Base-by-base conservation (phyloP, 37 sponge, comb jelly and placozoan genomes). In the Hormiphora californensis region DNA sequence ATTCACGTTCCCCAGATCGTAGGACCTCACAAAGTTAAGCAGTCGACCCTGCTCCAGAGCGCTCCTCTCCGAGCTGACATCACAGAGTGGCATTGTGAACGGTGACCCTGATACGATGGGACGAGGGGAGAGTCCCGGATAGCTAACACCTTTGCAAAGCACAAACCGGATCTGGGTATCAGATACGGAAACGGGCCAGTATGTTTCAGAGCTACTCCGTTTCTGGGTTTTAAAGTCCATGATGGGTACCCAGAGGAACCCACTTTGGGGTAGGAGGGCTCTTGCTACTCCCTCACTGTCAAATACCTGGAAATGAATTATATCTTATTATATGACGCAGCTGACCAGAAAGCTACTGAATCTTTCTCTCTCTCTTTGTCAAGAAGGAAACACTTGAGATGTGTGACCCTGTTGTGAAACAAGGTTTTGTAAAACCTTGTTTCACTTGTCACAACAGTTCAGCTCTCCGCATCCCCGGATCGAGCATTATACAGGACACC, bases 221-320 rank as follows among this genome's bases (percentile, higher is more conserved):
- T 73, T 73, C 9, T 46, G 46, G 3, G 43, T 46, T 33, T 28
- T 73, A 4, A 73, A 3, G 23, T 73, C 81, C 21, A 46, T 22
- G 11, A 73, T 43, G 0, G 81, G 81, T 21, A 73, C 81, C 81
- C 81, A 73, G 46, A 73, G 40, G 5, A 73, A 46, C 25, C 38
- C 38, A 27, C 44, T 46, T 9, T 73, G 81, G 25, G 81, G 81
- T 1, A 73, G 81, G 5, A 73, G 46, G 46, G 44, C 32, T 11
- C 81, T 22, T 2, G 43, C 1, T 33, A 73, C 81, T 11, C 81
- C 81, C 44, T 73, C 81, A 41, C 81, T 73, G 81, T 73, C 81
- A 28, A 25, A 73, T 28, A 73, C 81, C 81, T 73, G 81, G 35
- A 41, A 39, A n/a, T n/a, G n/a, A n/a, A n/a, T n/a, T n/a, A n/a